Evolutionary conservation across 92 coral and sea anemone species (phyloP), one percentile per base, ranked within the genome.

Genomic region (Desmophyllum pertusum): DNA sequence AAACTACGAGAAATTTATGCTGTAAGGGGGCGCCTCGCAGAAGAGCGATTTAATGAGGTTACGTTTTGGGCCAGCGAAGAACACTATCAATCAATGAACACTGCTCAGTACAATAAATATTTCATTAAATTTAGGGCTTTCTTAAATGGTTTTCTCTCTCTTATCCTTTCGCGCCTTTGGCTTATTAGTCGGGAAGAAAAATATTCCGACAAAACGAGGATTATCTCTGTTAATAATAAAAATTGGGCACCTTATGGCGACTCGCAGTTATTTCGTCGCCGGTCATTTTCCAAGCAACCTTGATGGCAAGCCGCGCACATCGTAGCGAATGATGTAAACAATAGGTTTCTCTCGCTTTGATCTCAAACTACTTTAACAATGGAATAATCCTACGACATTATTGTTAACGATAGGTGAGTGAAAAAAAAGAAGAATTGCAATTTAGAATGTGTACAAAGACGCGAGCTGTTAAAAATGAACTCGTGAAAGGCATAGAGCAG

Each of bases 91-190:
- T 38, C 48, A 80, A 43, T 17, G 50, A 80, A 80, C 33, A 37
- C 76, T 37, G 35, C n/a, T n/a, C n/a, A 33, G 67, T 35, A 80
- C 84, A 80, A 80, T 80, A 68, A 80, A 80, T 80, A 80, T 80
- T 80, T 80, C 41, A 80, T 80, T 80, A 69, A 68, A 50, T 51
- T 68, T 67, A 25, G 51, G 37, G 39, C 23, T 39, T 51, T 82
- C 78, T 82, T 71, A 71, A 82, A 63, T 72, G 79, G 70, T 81
- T 81, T 70, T 40, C 48, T 68, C 43, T 48, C 77, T 30, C 30
- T 40, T 38, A 82, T 59, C 70, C 70, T 71, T 59, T 71, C 4
- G 86, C 40, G 45, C 53, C 71, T 33, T 82, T 43, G 61, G 79
- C 70, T 51, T 52, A 81, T 39, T 70, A 38, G 52, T 41, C 39